phyloP scores from a whole-genome alignment of 2,888 invertebrate genomes.

The Melipona bicolor region DNA sequence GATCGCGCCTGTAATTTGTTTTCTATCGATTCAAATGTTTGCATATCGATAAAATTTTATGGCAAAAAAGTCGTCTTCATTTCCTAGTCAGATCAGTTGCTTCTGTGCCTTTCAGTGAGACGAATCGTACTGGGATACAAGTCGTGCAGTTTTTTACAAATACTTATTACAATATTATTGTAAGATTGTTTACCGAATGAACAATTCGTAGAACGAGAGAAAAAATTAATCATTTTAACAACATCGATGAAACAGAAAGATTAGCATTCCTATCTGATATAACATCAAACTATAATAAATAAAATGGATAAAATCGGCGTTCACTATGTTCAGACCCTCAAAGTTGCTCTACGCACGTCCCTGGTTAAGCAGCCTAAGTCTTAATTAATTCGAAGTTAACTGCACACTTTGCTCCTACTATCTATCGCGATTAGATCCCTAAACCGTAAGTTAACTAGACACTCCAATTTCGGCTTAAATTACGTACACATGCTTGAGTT shows the following conservation, averaged over 20 bases:
- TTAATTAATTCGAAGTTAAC: conserved; percentile 24
- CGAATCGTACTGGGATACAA: no score
- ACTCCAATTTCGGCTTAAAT: conserved; percentile 9
- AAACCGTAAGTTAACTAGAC: conserved; percentile 6
- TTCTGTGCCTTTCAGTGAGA: no score
- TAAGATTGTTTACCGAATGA: neutral
- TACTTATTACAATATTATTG: neutral
- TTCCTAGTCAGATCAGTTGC: no score
- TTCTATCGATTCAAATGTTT: no score
- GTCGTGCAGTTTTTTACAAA: neutral
- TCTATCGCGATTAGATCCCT: neutral
- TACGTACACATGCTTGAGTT: conserved; percentile 9
- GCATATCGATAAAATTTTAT: no score
- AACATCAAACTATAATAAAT: no score
- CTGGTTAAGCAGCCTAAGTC: conserved; percentile 4
- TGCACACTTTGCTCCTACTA: neutral
- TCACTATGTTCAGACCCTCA: neutral
- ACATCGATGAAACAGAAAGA: neutral
- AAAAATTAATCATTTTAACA: no score
- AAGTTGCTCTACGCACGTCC: neutral
- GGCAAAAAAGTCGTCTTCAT: no score
- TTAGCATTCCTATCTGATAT: neutral
- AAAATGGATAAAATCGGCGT: neutral
- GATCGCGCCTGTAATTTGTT: no score
- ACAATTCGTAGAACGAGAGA: neutral